Evolutionary conservation across 2,113 vertebrate genomes (phyloP).

Genomic region (Dendropsophus ebraccatus): DNA sequence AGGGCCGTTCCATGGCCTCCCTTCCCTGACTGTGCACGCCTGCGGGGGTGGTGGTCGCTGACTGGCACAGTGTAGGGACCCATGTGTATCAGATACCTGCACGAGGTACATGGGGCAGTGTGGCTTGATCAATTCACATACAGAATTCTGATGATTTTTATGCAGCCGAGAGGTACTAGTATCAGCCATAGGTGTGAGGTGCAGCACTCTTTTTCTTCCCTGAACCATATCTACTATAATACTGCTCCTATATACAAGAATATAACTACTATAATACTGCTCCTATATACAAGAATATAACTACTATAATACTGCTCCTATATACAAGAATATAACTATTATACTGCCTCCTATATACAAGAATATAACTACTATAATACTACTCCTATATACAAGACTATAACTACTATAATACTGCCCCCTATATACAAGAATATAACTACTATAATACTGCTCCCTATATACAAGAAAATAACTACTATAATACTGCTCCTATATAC

Average conservation of each 20-base stretch:
- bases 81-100: no score
- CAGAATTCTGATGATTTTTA: no score
- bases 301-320: neutral
- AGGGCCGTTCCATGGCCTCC: no score
- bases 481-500: neutral
- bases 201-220: no score
- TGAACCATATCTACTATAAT: conserved; percentile 13
- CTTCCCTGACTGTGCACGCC: no score
- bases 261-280: conserved; percentile 19
- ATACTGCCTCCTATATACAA: neutral
- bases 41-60: no score
- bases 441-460: neutral
- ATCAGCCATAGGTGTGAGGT: no score
- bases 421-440: conserved; percentile 3
- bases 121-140: no score
- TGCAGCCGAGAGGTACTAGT: no score
- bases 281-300: neutral
- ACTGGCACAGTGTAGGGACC: no score
- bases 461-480: neutral
- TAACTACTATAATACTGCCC: neutral
- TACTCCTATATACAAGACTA: neutral
- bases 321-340: conserved; percentile 1
- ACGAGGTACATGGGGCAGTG: no score
- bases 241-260: neutral
- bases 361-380: conserved; percentile 1